Percentiles rank a stretch among this genome's conserved stretches.
These are phyloP conservation scores for Mastomys coucha DNA, from an alignment of 2,113 vertebrate genomes.

Conservation along the genomic window DNA sequence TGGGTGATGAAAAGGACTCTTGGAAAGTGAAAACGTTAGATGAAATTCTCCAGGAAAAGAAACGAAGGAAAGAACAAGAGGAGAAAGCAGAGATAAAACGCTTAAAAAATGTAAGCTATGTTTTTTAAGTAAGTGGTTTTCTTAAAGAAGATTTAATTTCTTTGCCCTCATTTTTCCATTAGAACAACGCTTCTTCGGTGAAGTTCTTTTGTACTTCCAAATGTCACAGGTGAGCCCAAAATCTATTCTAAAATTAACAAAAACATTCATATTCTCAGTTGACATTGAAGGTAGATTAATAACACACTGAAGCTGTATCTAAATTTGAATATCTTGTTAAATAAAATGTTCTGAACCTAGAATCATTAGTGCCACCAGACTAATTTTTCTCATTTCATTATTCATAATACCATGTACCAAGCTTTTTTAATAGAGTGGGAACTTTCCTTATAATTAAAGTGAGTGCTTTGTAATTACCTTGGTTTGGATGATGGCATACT, in stretches of 20 bases:
- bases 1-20: constrained; percentile 99
- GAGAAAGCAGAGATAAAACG: constrained; percentile 95
- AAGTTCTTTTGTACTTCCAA: constrained; percentile 64
- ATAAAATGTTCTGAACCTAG: background rate
- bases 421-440: background rate
- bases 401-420: background rate
- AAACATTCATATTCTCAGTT: fast-evolving
- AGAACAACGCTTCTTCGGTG: constrained; percentile 49
- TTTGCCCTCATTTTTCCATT: constrained; percentile 54
- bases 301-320: constrained; percentile 37
- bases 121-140: background rate
- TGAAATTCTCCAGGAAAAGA: constrained; percentile 99
- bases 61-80: constrained; percentile 96
- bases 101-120: constrained; percentile 93
- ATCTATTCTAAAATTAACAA: constrained; percentile 6
- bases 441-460: background rate
- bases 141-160: constrained; percentile 7
- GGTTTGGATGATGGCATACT: background rate
- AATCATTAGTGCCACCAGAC: background rate
- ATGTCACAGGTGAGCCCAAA: constrained; percentile 27
- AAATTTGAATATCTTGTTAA: background rate
- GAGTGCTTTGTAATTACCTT: background rate
- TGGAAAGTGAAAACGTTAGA: constrained; percentile 99
- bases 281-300: background rate
- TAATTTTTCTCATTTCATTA: constrained; percentile 36